Evolutionary conservation across 2,888 invertebrate species (phyloP), one percentile per base, ranked within the genome.

Genomic region (Volucella inflata): DNA sequence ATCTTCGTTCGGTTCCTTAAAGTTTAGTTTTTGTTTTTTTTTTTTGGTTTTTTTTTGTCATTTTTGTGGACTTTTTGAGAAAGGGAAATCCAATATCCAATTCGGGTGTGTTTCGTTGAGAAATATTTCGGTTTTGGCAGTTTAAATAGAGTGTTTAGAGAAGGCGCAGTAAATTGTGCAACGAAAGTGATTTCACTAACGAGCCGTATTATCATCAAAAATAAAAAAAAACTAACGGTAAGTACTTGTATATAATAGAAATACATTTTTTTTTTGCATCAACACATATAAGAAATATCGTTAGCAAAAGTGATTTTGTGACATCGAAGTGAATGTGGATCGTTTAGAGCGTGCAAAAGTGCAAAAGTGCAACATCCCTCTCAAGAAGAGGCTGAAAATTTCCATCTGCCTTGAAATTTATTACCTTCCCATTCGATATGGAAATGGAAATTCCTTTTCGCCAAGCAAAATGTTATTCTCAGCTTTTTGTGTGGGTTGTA

Each of bases 131-230:
- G 76, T 74, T 84, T 80, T 74, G 87, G 75, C 83, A 87, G 87
- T 87, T 87, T 80, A 84, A 88, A 87, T 87, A 88, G 88, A 88
- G 88, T 88, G 87, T 87, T 88, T 87, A 79, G 71, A 76, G 81
- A 87, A 85, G 87, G 88, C 88, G 82, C 87, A 85, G 79, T 87
- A 30, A 30, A 87, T 87, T 88, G 88, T 87, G 88, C 87, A 83
- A 80, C 79, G 83, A 87, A 76, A 57, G 85, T 72, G 76, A 76
- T 71, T 59, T 84, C 53, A 46, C 48, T 46, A 65, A 57, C 70
- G 75, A 75, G 48, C 16, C 55, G 60, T 60, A 53, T 59, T 80
- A 71, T 71, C 51, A 55, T 40, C 60, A 50, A 64, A 60, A 80
- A 84, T 75, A 80, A 80, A 80, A 84, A 84, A 80, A 80, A 80